phyloP scores from a whole-genome alignment of 2,113 vertebrate species.

The Chionis minor region DNA sequence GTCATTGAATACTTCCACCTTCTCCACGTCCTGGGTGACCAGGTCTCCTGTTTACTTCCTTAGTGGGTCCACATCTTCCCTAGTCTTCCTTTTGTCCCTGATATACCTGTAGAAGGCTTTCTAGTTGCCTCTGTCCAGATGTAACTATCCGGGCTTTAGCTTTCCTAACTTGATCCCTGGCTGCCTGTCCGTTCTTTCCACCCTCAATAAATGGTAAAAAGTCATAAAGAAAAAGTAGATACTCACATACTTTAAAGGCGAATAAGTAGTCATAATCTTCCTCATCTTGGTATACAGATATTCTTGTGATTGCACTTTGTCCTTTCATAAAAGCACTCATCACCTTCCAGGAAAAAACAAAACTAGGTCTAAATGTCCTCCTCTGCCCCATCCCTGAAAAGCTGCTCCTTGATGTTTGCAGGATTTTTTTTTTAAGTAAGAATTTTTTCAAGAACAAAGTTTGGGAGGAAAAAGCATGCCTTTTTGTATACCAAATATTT shows the following conservation, averaged over 20 bases:
- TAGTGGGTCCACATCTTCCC: too few relatives aligned
- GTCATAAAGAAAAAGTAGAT: neutral
- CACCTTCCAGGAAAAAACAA: neutral
- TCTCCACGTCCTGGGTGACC: too few relatives aligned
- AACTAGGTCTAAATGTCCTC: neutral
- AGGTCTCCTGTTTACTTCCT: too few relatives aligned
- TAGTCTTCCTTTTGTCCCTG: too few relatives aligned
- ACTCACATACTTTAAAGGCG: neutral
- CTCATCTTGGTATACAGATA: neutral
- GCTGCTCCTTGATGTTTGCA: neutral
- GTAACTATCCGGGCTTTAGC: too few relatives aligned
- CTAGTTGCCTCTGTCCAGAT: too few relatives aligned
- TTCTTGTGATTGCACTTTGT: neutral
- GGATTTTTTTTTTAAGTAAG: neutral
- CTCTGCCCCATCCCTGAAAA: accelerated
- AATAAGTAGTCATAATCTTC: neutral
- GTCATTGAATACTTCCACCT: too few relatives aligned
- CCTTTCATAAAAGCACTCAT: neutral
- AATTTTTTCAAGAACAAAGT: neutral
- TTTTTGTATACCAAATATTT: neutral
- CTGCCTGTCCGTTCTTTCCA: too few relatives aligned
- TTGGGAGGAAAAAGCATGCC: neutral
- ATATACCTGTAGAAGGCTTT: too few relatives aligned
- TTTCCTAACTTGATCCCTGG: too few relatives aligned
- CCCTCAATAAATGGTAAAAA: neutral